A percentile compares a stretch with the other conserved stretches of the same genome.
These are phyloP conservation scores for Pecten maximus DNA, from an alignment of 2,888 invertebrate species.

Conservation along the genomic window DNA sequence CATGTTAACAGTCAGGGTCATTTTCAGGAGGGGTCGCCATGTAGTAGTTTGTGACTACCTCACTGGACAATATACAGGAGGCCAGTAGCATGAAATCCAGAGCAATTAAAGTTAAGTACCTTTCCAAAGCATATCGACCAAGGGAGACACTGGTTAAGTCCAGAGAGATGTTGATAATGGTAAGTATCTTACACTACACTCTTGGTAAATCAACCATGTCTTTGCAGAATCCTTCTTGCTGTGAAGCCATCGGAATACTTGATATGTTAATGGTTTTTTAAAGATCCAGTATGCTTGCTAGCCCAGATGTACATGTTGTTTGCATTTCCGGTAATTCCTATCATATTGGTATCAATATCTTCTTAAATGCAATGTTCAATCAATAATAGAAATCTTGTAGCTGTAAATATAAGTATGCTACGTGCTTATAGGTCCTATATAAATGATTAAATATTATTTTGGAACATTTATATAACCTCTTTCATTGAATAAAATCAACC, in stretches of 20 bases:
- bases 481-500: background rate
- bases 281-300: background rate
- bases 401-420: background rate
- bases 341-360: background rate
- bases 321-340: background rate
- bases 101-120: no score
- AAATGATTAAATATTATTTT: background rate
- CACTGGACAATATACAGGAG: no score
- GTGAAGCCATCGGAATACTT: background rate
- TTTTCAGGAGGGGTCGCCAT: no score
- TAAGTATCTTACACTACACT: background rate
- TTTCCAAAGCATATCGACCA: no score
- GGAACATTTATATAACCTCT: background rate
- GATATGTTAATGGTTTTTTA: background rate
- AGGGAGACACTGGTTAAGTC: no score
- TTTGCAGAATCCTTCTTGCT: background rate
- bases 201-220: background rate
- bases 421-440: no score
- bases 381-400: background rate
- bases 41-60: no score
- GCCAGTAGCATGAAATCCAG: no score
- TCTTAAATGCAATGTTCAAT: background rate
- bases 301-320: background rate
- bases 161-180: no score
- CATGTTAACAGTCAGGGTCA: no score